phyloP scores from a whole-genome alignment of 1,140 invertebrate genomes.

The Neodiprion lecontei region DNA sequence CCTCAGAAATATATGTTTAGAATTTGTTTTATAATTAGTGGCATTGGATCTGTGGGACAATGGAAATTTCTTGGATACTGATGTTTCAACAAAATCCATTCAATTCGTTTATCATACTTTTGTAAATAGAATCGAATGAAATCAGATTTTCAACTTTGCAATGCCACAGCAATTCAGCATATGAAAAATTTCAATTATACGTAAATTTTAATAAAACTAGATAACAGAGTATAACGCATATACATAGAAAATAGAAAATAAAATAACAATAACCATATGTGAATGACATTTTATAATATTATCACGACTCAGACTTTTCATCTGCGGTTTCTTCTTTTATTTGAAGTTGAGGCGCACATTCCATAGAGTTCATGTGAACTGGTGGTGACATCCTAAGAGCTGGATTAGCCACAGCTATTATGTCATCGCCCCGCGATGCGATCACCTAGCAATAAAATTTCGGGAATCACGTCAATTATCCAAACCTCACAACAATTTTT shows the following conservation, averaged over 20 bases:
- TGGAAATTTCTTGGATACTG: too few species aligned
- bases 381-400: constrained; percentile 70
- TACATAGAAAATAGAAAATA: too few species aligned
- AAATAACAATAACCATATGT: too few species aligned
- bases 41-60: too few species aligned
- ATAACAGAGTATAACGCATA: not conserved
- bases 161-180: not conserved
- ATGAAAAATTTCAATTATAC: not conserved
- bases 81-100: too few species aligned
- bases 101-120: too few species aligned
- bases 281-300: constrained; percentile 31
- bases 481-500: too few species aligned
- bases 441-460: constrained; percentile 68
- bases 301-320: constrained; percentile 51
- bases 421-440: constrained; percentile 82
- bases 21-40: too few species aligned
- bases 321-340: constrained; percentile 57
- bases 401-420: constrained; percentile 87
- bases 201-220: not conserved
- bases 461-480: not conserved
- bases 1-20: too few species aligned
- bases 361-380: constrained; percentile 47
- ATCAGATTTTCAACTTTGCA: not conserved
- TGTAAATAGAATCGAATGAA: too few species aligned
- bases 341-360: constrained; percentile 49